These are phyloP conservation scores for Sorex maritimensis DNA, from an alignment of 2,797 vertebrate species.

Conservation along the genomic window DNA sequence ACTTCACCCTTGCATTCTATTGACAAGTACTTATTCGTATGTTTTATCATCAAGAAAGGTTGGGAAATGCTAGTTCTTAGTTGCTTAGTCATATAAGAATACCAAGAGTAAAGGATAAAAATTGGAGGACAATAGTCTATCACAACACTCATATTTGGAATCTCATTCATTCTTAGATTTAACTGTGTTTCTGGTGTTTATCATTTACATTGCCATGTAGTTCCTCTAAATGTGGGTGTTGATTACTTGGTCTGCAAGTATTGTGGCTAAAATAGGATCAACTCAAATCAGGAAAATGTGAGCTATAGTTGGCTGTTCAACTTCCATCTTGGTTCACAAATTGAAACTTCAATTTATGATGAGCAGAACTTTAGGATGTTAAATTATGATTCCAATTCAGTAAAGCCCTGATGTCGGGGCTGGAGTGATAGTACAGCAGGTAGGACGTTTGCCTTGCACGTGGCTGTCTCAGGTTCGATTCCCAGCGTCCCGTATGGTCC, in stretches of 20 bases:
- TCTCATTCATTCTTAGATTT: slow-evolving; percentile 46
- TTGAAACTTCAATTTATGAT: slow-evolving; percentile 55
- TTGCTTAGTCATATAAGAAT: not conserved
- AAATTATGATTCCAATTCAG: slow-evolving; percentile 63
- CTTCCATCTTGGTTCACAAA: slow-evolving; percentile 53
- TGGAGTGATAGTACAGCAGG: too few relatives aligned
- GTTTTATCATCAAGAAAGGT: not conserved
- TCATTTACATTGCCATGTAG: slow-evolving; percentile 15
- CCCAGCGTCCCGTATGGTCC: too few relatives aligned
- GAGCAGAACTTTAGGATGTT: slow-evolving; percentile 46
- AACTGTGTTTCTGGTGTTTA: slow-evolving; percentile 54
- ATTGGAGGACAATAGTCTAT: not conserved
- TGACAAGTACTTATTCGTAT: not conserved
- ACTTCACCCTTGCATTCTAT: not conserved
- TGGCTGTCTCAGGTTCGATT: too few relatives aligned
- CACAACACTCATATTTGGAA: slow-evolving; percentile 29
- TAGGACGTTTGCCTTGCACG: too few relatives aligned
- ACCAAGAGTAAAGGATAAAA: not conserved
- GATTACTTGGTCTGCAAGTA: slow-evolving; percentile 33
- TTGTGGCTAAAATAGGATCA: slow-evolving; percentile 56
- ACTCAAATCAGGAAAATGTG: slow-evolving; percentile 43
- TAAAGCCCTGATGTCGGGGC: not conserved
- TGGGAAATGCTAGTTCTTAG: slow-evolving; percentile 2
- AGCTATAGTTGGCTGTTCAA: slow-evolving; percentile 50
- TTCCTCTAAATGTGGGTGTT: slow-evolving; percentile 57